Percentiles rank a stretch among this genome's conserved stretches.
These are phyloP conservation scores for Argyrosomus japonicus DNA, from an alignment of 2,113 vertebrate genomes.

Conservation along the genomic window DNA sequence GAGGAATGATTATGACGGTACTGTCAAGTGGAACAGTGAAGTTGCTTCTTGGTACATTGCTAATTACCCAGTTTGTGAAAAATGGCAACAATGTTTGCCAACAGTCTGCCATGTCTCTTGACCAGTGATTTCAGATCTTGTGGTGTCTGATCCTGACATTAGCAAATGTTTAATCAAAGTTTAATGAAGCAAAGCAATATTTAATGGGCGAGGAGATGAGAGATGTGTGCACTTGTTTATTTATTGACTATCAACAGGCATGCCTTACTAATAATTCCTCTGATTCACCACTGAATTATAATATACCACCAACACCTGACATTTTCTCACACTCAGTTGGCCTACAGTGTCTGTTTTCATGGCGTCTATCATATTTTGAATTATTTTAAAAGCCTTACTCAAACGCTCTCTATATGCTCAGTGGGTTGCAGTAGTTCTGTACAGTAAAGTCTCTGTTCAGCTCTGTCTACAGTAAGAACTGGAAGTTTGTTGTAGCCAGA, in stretches of 20 bases:
- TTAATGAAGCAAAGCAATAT: neutral
- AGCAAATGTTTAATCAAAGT: neutral
- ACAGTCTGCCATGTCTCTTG: no score
- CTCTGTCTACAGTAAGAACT: conserved; percentile 44
- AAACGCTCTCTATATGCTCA: neutral
- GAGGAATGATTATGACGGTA: no score
- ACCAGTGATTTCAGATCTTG: no score
- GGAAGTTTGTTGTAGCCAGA: conserved; percentile 22
- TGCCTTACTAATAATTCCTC: conserved; percentile 15
- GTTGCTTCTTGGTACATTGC: no score
- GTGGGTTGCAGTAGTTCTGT: neutral
- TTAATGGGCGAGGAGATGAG: neutral
- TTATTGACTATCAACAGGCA: conserved; percentile 2
- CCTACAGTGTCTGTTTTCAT: neutral
- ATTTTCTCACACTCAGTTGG: conserved; percentile 7
- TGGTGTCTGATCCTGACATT: neutral
- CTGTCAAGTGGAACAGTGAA: no score
- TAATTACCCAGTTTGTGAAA: no score
- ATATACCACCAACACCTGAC: neutral
- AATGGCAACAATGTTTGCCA: no score
- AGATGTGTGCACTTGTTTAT: conserved; percentile 3
- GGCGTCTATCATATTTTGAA: neutral
- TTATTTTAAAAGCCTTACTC: neutral
- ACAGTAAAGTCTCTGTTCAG: conserved; percentile 25
- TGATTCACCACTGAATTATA: conserved; percentile 25